phyloP scores from a whole-genome alignment of 2,797 vertebrate species.

The Morelia viridis region DNA sequence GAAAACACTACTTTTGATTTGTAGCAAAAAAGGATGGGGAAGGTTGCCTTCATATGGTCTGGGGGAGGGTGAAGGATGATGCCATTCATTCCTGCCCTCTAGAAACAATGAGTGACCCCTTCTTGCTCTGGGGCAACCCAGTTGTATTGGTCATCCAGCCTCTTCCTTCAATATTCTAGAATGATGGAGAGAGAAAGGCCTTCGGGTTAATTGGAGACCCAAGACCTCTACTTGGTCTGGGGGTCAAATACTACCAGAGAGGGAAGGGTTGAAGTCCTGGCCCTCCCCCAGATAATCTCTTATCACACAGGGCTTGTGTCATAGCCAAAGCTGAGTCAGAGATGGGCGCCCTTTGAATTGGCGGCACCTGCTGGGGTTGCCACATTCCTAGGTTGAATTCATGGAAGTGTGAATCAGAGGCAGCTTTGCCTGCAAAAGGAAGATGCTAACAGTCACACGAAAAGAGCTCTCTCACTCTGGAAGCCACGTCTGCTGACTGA shows the following conservation, averaged over 20 bases:
- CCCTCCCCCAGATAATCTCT: not conserved
- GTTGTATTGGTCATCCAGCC: not conserved
- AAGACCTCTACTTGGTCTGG: not conserved
- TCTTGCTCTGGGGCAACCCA: not conserved
- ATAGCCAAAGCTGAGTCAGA: not conserved
- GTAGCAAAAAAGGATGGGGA: not conserved
- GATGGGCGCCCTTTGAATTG: not conserved
- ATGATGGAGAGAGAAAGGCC: not conserved
- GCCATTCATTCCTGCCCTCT: not conserved
- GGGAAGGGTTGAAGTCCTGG: not conserved
- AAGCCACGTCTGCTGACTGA: not conserved
- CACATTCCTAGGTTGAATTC: constrained; percentile 61
- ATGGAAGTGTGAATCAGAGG: constrained; percentile 75
- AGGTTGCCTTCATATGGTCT: not conserved
- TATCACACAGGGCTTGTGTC: not conserved
- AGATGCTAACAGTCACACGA: not conserved
- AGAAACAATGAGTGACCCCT: not conserved
- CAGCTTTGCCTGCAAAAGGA: not conserved
- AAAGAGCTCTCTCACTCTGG: not conserved
- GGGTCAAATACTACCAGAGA: not conserved
- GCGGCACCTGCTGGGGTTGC: constrained; percentile 44
- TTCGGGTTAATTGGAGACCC: not conserved
- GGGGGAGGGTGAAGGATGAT: not conserved
- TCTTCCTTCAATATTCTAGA: not conserved
- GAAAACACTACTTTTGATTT: not conserved